Conservation (phyloP, 2,888 invertebrate species). For the Plagiodera versicolora region DNA sequence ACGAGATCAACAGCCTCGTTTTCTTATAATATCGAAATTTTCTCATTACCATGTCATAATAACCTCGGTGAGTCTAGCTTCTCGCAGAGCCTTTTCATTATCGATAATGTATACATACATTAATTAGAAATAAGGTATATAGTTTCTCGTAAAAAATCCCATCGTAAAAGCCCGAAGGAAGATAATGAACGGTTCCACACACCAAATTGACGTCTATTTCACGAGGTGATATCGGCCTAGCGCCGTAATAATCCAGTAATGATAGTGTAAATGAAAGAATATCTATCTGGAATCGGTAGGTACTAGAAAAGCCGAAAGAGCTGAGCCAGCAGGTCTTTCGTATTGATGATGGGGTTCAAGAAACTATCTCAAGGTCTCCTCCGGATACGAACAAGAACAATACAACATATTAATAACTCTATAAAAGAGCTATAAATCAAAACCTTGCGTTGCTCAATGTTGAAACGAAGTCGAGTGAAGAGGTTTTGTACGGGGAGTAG, state of each 20-base stretch:
- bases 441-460: conserved; percentile 22
- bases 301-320: conserved; percentile 9
- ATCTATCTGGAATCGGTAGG: background rate
- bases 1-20: too few relatives aligned
- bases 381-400: conserved; percentile 24
- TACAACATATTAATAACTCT: conserved; percentile 27
- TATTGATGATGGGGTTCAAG: conserved; percentile 14
- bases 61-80: too few relatives aligned
- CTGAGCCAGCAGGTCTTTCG: background rate
- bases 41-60: too few relatives aligned
- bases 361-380: conserved; percentile 23
- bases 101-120: background rate
- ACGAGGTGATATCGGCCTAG: background rate
- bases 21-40: too few relatives aligned
- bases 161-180: background rate
- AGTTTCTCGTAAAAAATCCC: background rate
- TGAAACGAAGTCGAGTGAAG: conserved; percentile 14
- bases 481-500: conserved; percentile 4
- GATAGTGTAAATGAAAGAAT: background rate
- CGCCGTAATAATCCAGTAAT: background rate
- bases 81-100: background rate
- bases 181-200: background rate
- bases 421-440: conserved; percentile 25
- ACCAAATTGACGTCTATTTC: background rate
- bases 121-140: background rate